Base-by-base conservation (phyloP, 2,888 invertebrate genomes). In the Ophion obscuratus region DNA sequence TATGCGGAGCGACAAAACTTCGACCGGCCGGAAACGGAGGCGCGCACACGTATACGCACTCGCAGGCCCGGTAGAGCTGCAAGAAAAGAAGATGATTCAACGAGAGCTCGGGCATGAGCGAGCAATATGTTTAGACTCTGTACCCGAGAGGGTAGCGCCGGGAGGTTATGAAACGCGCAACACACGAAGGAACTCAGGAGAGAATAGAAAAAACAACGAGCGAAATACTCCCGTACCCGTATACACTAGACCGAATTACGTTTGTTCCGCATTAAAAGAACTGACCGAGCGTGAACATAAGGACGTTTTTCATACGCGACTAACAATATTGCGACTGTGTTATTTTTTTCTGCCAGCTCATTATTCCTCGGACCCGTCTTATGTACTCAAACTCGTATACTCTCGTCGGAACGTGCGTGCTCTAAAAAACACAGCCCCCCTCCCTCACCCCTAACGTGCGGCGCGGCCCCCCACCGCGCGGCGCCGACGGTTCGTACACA, bases 361-460 rank as follows among this genome's bases (percentile, higher is more conserved):
- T 78, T 78, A 78, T 78, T 70, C 44, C 57, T 57, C 40, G n/a
- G 20, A 57, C 44, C 31, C 31, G 27, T 57, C 57, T 77, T 64
- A 59, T 67, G n/a, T 64, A 47, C 75, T 57, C 76, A 67, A 40
- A 10, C 68, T 67, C 67, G 77, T 78, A 78, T 68, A 78, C 57
- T 70, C 78, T 78, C 61, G 78, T 78, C 44, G 27, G 78, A 67
- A 67, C 77, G 78, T 78, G 78, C 78, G 78, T 78, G 78, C 78
- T 78, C 70, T 78, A 78, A 78, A 77, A 78, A 78, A 78, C 68
- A 78, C 76, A 68, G 68, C 40, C 77, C 77, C 67, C 76, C 76
- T 24, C 27, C 76, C 76, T 24, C 27, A 14, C 68, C 14, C 67
- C 57, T 31, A 4, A 31, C 31, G 31, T 31, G 4, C 31, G 4